phyloP scores from a whole-genome alignment of 2,113 vertebrate species.

The Chlamydotis undulata region DNA sequence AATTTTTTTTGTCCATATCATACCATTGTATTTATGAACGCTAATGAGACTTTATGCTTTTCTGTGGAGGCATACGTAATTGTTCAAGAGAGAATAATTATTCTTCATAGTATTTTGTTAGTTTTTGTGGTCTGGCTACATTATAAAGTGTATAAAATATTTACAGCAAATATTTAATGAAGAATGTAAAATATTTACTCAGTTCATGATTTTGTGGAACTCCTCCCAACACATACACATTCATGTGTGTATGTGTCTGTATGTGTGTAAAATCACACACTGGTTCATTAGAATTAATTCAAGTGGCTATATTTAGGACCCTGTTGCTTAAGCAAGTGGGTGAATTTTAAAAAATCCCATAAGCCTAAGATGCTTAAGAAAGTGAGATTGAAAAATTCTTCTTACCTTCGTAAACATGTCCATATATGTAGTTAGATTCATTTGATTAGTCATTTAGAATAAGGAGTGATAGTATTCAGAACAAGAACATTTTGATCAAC shows the following conservation, averaged over 20 bases:
- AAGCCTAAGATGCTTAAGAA: neutral
- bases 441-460: neutral
- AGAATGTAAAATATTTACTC: neutral
- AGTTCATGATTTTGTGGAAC: neutral
- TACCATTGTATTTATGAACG: neutral
- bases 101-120: neutral
- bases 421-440: neutral
- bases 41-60: neutral
- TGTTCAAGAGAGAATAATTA: neutral
- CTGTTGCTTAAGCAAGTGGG: neutral
- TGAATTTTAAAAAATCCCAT: neutral
- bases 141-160: neutral
- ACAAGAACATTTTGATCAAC: neutral
- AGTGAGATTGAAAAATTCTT: neutral
- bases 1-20: neutral
- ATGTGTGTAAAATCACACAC: neutral
- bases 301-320: neutral
- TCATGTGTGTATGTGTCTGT: neutral
- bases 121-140: neutral
- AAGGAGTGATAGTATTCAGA: neutral
- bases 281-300: neutral
- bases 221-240: neutral
- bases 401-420: neutral
- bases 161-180: neutral
- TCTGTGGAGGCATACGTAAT: neutral